Conservation (phyloP, 2,888 invertebrate species). For the Zhuqinia jingwanae region DNA sequence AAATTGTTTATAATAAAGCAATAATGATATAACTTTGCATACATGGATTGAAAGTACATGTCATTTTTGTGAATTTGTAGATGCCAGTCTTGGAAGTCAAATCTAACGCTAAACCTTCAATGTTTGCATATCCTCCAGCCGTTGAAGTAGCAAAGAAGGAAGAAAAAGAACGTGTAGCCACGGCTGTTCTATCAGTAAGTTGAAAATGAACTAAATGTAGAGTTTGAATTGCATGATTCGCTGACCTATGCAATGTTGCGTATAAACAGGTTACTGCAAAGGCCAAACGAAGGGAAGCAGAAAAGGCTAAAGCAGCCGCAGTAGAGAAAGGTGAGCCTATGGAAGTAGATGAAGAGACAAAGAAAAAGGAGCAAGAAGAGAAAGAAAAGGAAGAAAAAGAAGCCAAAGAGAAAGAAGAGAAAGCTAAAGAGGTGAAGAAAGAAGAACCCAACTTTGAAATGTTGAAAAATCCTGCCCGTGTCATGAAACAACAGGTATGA, state of each 20-base stretch:
- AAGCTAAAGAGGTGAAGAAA: slow-evolving; percentile 85
- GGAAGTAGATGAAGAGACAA: slow-evolving; percentile 82
- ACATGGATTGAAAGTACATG: too few species aligned
- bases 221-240: background rate
- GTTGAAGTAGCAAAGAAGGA: slow-evolving; percentile 99
- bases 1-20: background rate
- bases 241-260: too few species aligned
- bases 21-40: too few species aligned
- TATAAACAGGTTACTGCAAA: slow-evolving; percentile 88
- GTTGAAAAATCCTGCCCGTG: slow-evolving; percentile 95
- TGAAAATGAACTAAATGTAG: background rate
- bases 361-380: slow-evolving; percentile 81
- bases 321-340: slow-evolving; percentile 81
- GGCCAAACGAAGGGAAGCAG: slow-evolving; percentile 91
- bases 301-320: slow-evolving; percentile 83
- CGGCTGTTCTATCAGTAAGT: slow-evolving; percentile 93
- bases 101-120: slow-evolving; percentile 96
- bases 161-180: slow-evolving; percentile 98
- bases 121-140: slow-evolving; percentile 98
- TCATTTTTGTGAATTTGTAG: slow-evolving; percentile 80
- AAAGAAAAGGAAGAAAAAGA: slow-evolving; percentile 82
- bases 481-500: slow-evolving; percentile 93
- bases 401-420: slow-evolving; percentile 82
- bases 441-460: slow-evolving; percentile 94
- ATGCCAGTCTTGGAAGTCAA: slow-evolving; percentile 96